A percentile compares a stretch with the other conserved stretches of the same genome.
phyloP scores from a whole-genome alignment of 2,888 invertebrate genomes.

The Aphrophora alni region DNA sequence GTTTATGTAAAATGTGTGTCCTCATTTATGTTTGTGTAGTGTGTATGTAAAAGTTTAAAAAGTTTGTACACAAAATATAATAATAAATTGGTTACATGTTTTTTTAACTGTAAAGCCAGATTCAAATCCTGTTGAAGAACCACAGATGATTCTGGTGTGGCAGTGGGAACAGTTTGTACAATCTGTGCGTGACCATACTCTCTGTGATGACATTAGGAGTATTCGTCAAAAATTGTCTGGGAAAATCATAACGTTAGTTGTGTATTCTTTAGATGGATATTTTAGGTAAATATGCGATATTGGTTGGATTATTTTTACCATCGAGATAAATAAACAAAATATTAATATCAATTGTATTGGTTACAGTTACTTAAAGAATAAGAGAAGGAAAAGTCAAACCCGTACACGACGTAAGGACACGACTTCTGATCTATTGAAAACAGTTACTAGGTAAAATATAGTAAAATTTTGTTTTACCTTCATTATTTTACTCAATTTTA shows the following conservation, averaged over 20 bases:
- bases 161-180: neutral
- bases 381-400: neutral
- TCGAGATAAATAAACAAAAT: neutral
- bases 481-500: too few relatives aligned
- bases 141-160: neutral
- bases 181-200: neutral
- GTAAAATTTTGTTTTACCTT: slow-evolving; percentile 23
- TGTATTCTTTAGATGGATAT: neutral
- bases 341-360: neutral
- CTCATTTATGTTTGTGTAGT: too few relatives aligned
- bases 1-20: too few relatives aligned
- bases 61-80: too few relatives aligned
- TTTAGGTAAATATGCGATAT: neutral
- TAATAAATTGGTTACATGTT: too few relatives aligned
- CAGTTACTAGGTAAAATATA: slow-evolving; percentile 2
- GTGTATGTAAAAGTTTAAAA: too few relatives aligned
- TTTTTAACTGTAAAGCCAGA: neutral
- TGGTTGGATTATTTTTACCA: too few relatives aligned
- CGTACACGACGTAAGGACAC: neutral
- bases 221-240: neutral
- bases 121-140: neutral
- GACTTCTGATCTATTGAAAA: neutral
- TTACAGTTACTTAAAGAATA: neutral
- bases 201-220: neutral
- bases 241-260: neutral